phyloP scores from a whole-genome alignment of 2,113 vertebrate genomes.

The Hyla sarda region DNA sequence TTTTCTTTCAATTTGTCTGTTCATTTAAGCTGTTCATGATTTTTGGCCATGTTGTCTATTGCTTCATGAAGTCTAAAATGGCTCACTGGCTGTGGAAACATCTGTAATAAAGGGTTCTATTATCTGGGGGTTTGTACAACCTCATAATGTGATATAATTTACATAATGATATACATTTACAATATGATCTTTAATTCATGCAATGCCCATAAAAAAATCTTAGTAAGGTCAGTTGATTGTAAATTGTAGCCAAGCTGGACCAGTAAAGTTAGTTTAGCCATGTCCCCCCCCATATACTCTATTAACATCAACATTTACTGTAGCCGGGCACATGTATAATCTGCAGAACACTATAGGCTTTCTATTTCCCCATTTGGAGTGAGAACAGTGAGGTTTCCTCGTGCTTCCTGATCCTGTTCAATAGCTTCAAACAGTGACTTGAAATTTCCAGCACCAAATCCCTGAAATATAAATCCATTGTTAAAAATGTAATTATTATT shows the following conservation, averaged over 20 bases:
- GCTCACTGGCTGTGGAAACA: too few relatives aligned
- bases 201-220: background rate
- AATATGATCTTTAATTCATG: background rate
- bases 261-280: background rate
- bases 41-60: too few relatives aligned
- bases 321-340: background rate
- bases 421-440: constrained; percentile 94
- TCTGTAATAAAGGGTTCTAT: background rate
- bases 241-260: background rate
- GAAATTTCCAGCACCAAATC: constrained; percentile 96
- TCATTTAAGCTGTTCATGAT: too few relatives aligned
- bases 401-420: constrained; percentile 85
- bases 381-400: constrained; percentile 89
- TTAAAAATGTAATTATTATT: background rate
- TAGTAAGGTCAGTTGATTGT: background rate
- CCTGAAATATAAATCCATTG: constrained; percentile 69
- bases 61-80: too few relatives aligned
- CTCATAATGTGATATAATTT: background rate
- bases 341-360: background rate
- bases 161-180: background rate
- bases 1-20: too few relatives aligned
- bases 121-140: background rate
- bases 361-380: constrained; percentile 72
- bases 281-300: background rate
- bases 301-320: background rate